Conservation (phyloP, 1,140 invertebrate species). For the Theocolax elegans region DNA sequence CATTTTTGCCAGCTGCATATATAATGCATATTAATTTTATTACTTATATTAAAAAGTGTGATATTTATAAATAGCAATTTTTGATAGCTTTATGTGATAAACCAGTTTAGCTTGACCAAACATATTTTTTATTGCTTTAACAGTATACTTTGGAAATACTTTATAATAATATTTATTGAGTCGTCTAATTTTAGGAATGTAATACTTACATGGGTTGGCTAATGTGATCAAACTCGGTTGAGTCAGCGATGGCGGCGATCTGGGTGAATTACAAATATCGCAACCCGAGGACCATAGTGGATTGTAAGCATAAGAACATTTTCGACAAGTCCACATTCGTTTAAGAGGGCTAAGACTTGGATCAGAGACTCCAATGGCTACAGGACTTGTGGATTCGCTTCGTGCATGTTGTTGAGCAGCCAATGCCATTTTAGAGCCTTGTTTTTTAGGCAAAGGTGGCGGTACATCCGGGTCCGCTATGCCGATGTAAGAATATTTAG, state of each 20-base stretch:
- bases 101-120: too few species aligned
- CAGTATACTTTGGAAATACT: too few species aligned
- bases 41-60: too few species aligned
- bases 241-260: conserved; percentile 73
- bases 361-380: conserved; percentile 46
- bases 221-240: conserved; percentile 77
- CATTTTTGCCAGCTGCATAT: conserved; percentile 61
- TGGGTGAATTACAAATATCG: conserved; percentile 80
- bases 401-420: conserved; percentile 60
- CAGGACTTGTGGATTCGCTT: conserved; percentile 62
- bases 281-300: conserved; percentile 80
- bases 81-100: too few species aligned
- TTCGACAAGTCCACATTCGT: conserved; percentile 87
- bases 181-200: too few species aligned
- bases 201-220: conserved; percentile 58
- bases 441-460: conserved; percentile 64
- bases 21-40: too few species aligned
- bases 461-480: conserved; percentile 69
- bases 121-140: too few species aligned
- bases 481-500: conserved; percentile 71
- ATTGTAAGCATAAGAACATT: conserved; percentile 90
- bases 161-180: too few species aligned
- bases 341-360: conserved; percentile 61
- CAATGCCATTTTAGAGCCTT: conserved; percentile 55
- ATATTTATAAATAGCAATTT: too few species aligned